Evolutionary conservation across 2,113 vertebrate species (phyloP).

Genomic region (Colius striatus): DNA sequence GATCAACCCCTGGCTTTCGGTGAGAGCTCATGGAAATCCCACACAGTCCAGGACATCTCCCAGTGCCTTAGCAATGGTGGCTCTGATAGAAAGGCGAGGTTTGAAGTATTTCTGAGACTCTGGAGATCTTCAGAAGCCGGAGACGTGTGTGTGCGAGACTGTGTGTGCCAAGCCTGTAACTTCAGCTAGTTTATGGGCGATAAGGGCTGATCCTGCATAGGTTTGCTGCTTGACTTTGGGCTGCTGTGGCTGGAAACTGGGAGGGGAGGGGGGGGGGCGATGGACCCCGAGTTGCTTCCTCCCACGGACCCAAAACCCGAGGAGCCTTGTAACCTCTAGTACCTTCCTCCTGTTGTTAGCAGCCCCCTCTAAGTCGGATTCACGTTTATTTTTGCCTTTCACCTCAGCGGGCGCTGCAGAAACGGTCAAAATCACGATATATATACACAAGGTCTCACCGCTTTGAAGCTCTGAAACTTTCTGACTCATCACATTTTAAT

Average conservation of each 20-base stretch:
- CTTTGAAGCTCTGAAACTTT: not conserved
- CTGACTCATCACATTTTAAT: not conserved
- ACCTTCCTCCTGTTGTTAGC: too few species aligned
- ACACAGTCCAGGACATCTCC: not conserved
- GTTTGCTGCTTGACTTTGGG: not conserved
- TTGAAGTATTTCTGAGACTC: not conserved
- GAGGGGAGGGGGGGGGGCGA: too few species aligned
- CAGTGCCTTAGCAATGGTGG: not conserved
- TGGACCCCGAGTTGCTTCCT: not conserved
- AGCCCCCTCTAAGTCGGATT: not conserved
- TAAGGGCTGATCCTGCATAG: not conserved
- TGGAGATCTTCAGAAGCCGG: not conserved
- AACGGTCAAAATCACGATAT: not conserved
- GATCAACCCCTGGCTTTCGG: not conserved
- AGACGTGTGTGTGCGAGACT: not conserved
- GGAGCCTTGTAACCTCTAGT: too few species aligned
- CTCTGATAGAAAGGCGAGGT: not conserved
- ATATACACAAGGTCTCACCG: not conserved
- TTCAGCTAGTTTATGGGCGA: not conserved
- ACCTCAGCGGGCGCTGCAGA: not conserved
- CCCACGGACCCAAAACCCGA: too few species aligned
- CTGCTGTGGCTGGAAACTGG: accelerated
- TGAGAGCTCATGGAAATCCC: not conserved
- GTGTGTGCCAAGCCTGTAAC: not conserved
- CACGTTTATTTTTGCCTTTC: not conserved